These are phyloP conservation scores for Drosophila sulfurigaster DNA, from an alignment of 1,140 invertebrate genomes.

Conservation along the genomic window DNA sequence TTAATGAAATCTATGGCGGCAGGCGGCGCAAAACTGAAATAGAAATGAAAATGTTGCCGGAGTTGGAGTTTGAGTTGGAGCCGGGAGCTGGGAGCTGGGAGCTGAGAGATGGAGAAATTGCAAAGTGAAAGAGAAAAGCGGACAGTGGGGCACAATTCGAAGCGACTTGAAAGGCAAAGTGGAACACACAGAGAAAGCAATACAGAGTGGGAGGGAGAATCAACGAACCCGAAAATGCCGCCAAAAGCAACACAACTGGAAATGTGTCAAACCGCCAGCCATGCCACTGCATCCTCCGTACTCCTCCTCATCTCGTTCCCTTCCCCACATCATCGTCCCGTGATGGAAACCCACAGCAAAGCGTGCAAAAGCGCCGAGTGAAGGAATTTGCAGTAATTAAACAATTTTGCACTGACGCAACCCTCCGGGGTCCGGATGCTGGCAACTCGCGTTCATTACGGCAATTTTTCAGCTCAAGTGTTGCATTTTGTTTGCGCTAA, in stretches of 20 bases:
- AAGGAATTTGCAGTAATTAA: constrained; percentile 81
- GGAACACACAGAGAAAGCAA: too few species aligned
- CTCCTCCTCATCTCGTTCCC: background rate
- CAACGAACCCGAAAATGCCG: constrained; percentile 73
- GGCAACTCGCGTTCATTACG: constrained; percentile 74
- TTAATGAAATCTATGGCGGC: constrained; percentile 73
- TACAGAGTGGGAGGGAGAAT: constrained; percentile 38
- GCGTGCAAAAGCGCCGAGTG: constrained; percentile 53
- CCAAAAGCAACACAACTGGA: constrained; percentile 68
- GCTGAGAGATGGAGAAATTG: background rate
- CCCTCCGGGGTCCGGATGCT: constrained; percentile 48
- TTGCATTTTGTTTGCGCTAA: constrained; percentile 83
- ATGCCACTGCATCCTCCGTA: constrained; percentile 15
- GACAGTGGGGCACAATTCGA: background rate
- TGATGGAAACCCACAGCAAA: constrained; percentile 40
- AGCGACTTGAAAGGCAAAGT: constrained; percentile 1
- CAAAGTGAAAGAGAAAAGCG: constrained; percentile 19
- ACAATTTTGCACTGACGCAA: constrained; percentile 70
- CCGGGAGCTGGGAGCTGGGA: background rate
- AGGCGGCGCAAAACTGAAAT: constrained; percentile 6
- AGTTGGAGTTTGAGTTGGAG: background rate
- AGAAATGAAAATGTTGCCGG: background rate
- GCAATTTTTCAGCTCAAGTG: constrained; percentile 82
- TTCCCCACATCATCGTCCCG: background rate
- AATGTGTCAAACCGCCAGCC: constrained; percentile 75